phyloP scores from a whole-genome alignment of 2,113 vertebrate genomes.

The Aramus guarauna region DNA sequence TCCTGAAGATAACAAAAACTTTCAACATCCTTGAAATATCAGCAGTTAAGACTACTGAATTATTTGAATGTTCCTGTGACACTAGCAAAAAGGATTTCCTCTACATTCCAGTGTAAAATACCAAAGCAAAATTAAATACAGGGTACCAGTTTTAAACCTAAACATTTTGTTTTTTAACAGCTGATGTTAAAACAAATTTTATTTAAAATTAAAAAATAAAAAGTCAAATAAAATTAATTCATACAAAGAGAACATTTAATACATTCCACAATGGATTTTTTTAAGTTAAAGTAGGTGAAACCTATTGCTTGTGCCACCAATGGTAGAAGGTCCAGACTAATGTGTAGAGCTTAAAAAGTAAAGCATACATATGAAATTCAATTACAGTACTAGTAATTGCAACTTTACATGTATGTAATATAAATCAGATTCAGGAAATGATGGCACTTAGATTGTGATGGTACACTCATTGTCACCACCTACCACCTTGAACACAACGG shows the following conservation, averaged over 20 bases:
- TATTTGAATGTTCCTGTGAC: not conserved
- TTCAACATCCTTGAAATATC: not conserved
- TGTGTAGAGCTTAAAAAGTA: not conserved
- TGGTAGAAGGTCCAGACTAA: not conserved
- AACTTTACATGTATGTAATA: not conserved
- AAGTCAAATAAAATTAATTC: not conserved
- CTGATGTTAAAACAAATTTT: not conserved
- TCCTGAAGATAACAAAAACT: not conserved
- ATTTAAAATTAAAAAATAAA: not conserved
- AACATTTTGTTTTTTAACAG: not conserved
- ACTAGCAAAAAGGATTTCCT: not conserved
- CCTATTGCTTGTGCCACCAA: not conserved
- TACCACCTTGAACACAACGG: not conserved
- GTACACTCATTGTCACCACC: not conserved
- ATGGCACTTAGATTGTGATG: not conserved
- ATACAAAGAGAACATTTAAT: not conserved
- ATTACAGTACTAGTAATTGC: not conserved
- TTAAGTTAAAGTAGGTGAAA: not conserved
- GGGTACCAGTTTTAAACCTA: not conserved
- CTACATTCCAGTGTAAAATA: not conserved
- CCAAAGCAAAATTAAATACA: not conserved
- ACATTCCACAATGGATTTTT: not conserved
- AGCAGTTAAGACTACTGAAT: not conserved
- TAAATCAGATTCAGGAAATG: not conserved
- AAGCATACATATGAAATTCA: not conserved